Evolutionary conservation across 2,797 vertebrate genomes (phyloP).

Genomic region (Syngnathus acus): DNA sequence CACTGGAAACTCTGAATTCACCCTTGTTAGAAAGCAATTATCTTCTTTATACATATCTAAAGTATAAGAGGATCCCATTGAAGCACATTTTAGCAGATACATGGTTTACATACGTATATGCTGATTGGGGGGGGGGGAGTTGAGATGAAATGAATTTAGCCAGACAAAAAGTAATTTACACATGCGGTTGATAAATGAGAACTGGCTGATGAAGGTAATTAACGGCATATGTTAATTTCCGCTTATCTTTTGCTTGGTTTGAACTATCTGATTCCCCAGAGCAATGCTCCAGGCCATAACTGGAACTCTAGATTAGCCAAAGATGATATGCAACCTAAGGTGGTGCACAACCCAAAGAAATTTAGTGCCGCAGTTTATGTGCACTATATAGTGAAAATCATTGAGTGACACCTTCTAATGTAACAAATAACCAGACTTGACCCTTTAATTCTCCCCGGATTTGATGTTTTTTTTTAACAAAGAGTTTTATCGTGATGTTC

Average conservation of each 20-base stretch:
- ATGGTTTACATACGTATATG: not conserved
- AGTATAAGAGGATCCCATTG: slow-evolving; percentile 15
- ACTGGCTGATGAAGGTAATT: slow-evolving; percentile 58
- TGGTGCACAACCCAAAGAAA: not conserved
- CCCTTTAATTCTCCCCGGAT: not conserved
- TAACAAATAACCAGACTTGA: not conserved
- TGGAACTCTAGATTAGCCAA: slow-evolving; percentile 28
- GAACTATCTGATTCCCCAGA: slow-evolving; percentile 47
- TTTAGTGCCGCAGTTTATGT: not conserved
- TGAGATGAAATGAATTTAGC: slow-evolving; percentile 61
- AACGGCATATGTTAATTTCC: slow-evolving; percentile 61
- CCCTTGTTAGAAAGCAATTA: slow-evolving; percentile 56
- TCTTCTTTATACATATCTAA: slow-evolving; percentile 25
- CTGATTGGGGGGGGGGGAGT: slow-evolving; percentile 1
- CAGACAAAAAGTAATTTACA: slow-evolving; percentile 64
- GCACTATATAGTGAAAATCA: not conserved
- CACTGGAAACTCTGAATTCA: slow-evolving; percentile 29
- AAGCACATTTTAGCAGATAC: slow-evolving; percentile 1
- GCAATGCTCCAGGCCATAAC: slow-evolving; percentile 29
- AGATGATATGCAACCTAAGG: not conserved
- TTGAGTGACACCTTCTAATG: not conserved
- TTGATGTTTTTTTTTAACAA: not conserved
- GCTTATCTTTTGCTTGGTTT: slow-evolving; percentile 56
- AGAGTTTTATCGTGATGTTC: not conserved
- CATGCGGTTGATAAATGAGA: slow-evolving; percentile 59